Conservation (phyloP, 2,797 vertebrate genomes). For the Netta rufina region DNA sequence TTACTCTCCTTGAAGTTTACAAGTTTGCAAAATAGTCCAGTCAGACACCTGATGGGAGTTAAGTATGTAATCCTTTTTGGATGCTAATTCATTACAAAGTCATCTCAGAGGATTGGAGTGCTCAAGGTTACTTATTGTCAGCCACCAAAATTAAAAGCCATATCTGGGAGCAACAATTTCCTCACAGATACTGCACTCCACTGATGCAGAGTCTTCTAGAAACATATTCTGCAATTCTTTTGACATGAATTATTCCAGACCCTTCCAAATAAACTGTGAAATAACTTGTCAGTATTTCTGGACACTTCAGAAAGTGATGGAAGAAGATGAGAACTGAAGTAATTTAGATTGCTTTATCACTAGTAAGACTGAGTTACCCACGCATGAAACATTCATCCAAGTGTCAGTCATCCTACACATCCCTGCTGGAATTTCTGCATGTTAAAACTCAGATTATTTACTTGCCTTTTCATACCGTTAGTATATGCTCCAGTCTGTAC, state of each 20-base stretch:
- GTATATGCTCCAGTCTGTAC: neutral
- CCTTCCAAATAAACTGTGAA: slow-evolving; percentile 42
- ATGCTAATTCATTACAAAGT: neutral
- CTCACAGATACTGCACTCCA: neutral
- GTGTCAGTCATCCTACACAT: neutral
- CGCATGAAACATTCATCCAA: neutral
- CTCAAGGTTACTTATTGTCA: neutral
- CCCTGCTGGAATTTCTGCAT: neutral
- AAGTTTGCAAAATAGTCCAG: neutral
- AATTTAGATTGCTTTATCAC: neutral
- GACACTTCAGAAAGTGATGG: neutral
- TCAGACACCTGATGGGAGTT: neutral
- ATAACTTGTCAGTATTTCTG: slow-evolving; percentile 33
- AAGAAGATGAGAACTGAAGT: neutral
- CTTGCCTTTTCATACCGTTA: neutral
- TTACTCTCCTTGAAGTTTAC: neutral
- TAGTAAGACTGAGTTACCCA: neutral
- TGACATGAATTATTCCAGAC: neutral
- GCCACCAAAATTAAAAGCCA: neutral
- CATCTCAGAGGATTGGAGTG: neutral
- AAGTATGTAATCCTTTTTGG: neutral
- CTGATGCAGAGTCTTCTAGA: neutral
- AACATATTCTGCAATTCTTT: neutral
- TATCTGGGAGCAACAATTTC: neutral
- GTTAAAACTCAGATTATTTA: neutral